Evolutionary conservation across 2,888 invertebrate species (phyloP), one percentile per base, ranked within the genome.

Genomic region (Xestia rhomboidea): DNA sequence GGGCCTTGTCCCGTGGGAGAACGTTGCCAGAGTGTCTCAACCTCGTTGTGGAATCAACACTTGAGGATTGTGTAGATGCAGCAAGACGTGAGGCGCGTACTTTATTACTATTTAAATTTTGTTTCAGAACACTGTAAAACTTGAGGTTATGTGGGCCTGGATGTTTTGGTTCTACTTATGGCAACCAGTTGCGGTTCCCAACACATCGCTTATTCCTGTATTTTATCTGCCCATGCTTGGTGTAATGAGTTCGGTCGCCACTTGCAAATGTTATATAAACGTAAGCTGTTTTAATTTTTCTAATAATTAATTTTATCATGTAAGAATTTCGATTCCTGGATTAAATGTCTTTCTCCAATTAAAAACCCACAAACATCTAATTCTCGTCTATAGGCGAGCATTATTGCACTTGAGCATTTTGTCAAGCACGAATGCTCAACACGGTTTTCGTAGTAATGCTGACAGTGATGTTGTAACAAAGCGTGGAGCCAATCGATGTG

Each of bases 171-270:
- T 89, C 38, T 92, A 90, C 44, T 57, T 95, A 0, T 1, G 89
- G 7, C 94, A 94, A 79, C 95, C 95, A 0, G 90, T 95, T 0
- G 81, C 87, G 2, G 41, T 93, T 3, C 93, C 94, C 0, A 89
- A 90, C 0, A 87, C 90, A 0, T 92, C 89, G 0, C 64, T 93
- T 2, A 89, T 95, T 10, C 94, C 95, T 0, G 68, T 95, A 34
- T 95, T 95, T 64, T 0, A 91, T 5, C 51, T 95, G 0, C 95
- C 95, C 0, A 91, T 95, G 93, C 15, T 80, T 6, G 94, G 95
- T 1, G 83, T 90, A 0, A 38, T 91, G 68, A 11, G 73, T 0
- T 90, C 92, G 0, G 6, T 7, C 0, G 5, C 0, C 0, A 80
- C 83, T 13, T 89, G 90, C 54, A n/a, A 15, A 10, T 89, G 88